Conservation (phyloP, 2,113 vertebrate species). For the Odontesthes bonariensis region DNA sequence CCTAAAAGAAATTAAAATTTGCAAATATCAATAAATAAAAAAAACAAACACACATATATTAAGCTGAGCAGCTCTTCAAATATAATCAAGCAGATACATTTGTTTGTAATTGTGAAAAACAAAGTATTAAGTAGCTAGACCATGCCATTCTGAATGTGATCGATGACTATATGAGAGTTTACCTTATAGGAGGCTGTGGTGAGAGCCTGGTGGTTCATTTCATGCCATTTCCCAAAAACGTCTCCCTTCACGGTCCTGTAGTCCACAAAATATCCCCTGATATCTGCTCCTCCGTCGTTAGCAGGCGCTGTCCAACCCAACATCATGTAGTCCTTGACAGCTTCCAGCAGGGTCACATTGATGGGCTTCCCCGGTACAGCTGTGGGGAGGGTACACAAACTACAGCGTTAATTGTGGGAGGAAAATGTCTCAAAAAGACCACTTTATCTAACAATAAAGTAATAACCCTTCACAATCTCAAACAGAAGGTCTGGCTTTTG, state of each 20-base stretch:
- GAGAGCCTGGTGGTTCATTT: constrained; percentile 90
- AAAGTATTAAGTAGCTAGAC: no score
- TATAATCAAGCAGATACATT: not conserved
- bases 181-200: constrained; percentile 91
- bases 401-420: not conserved
- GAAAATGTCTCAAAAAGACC: not conserved
- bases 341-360: constrained; percentile 88
- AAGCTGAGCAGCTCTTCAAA: not conserved
- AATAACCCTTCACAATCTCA: not conserved
- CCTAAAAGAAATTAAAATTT: constrained; percentile 80
- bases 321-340: constrained; percentile 90
- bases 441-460: not conserved
- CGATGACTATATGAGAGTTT: constrained; percentile 15
- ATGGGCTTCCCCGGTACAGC: constrained; percentile 87
- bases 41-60: not conserved
- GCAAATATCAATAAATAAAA: constrained; percentile 4
- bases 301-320: constrained; percentile 90
- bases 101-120: not conserved
- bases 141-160: not conserved
- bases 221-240: constrained; percentile 89
- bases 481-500: not conserved
- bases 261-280: constrained; percentile 95
- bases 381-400: constrained; percentile 64
- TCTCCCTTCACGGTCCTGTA: constrained; percentile 89
- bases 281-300: constrained; percentile 86